These are phyloP conservation scores for Oryzaephilus surinamensis DNA, from an alignment of 1,140 invertebrate genomes.

Conservation along the genomic window DNA sequence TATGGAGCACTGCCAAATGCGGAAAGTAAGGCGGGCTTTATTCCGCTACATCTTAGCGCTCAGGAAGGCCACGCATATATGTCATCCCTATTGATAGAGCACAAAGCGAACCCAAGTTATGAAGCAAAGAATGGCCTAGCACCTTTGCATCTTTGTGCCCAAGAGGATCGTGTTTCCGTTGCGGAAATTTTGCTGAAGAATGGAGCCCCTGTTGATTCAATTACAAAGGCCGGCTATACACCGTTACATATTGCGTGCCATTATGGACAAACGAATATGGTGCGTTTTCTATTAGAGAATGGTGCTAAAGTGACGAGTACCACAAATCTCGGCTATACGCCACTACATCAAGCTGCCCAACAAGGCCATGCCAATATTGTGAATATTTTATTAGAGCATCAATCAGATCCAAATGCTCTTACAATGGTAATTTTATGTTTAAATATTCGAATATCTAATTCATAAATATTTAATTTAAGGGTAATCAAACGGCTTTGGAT, in stretches of 20 bases:
- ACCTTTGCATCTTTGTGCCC: conserved; percentile 81
- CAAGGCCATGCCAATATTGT: conserved; percentile 96
- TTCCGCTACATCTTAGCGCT: conserved; percentile 85
- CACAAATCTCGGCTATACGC: conserved; percentile 80
- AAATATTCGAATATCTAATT: not conserved
- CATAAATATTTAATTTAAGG: conserved; percentile 45
- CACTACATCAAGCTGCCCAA: conserved; percentile 95
- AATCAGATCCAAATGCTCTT: conserved; percentile 88
- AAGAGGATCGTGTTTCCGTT: conserved; percentile 92
- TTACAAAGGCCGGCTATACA: conserved; percentile 93
- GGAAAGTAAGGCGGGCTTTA: conserved; percentile 94
- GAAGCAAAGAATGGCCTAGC: conserved; percentile 88
- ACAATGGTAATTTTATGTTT: conserved; percentile 63
- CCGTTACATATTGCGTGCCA: conserved; percentile 96
- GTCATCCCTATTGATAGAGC: conserved; percentile 85
- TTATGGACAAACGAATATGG: conserved; percentile 97
- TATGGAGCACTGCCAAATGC: conserved; percentile 92
- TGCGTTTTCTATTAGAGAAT: conserved; percentile 77
- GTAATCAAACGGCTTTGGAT: conserved; percentile 93
- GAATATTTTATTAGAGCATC: conserved; percentile 83
- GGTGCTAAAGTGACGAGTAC: conserved; percentile 60
- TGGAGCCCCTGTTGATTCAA: conserved; percentile 73
- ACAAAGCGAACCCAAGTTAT: conserved; percentile 81
- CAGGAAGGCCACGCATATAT: conserved; percentile 95
- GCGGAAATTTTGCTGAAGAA: conserved; percentile 86